A percentile compares a stretch with the other conserved stretches of the same genome.
phyloP scores from a whole-genome alignment of 1,140 invertebrate genomes.

The Eupristina koningsbergeri region DNA sequence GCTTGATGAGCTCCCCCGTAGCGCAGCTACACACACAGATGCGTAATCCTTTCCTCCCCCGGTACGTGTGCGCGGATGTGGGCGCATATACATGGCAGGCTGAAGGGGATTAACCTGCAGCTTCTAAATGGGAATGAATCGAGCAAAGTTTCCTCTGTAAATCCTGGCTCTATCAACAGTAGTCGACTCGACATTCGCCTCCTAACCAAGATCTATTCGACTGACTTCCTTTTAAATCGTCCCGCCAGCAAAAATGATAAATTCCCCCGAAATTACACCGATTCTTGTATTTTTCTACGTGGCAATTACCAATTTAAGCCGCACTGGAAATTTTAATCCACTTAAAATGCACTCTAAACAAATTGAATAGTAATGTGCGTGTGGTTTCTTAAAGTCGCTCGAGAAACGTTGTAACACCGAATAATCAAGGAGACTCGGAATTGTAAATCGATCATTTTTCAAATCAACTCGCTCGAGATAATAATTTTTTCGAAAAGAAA shows the following conservation, averaged over 20 bases:
- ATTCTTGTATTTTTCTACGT: neutral
- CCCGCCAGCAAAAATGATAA: neutral
- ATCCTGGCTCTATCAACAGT: conserved; percentile 60
- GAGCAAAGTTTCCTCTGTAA: conserved; percentile 60
- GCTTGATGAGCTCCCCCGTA: neutral
- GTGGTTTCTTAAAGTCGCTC: too few species aligned
- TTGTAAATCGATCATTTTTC: too few species aligned
- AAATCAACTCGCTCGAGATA: too few species aligned
- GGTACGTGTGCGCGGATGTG: too few species aligned
- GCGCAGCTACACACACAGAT: neutral
- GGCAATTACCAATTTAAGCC: neutral
- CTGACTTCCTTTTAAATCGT: neutral
- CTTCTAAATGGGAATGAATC: conserved; percentile 58
- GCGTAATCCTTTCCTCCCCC: neutral
- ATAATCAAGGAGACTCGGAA: too few species aligned
- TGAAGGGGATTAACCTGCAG: conserved; percentile 58
- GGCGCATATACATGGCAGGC: too few species aligned
- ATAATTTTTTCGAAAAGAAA: too few species aligned
- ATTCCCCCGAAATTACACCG: neutral
- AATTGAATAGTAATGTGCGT: neutral
- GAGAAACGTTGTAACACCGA: too few species aligned
- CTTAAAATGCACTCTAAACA: neutral
- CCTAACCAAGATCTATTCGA: conserved; percentile 17
- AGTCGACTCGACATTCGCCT: conserved; percentile 57
- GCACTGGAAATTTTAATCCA: too few species aligned